Base-by-base conservation (phyloP, 2,797 vertebrate species). In the Chaenodraco wilsoni region DNA sequence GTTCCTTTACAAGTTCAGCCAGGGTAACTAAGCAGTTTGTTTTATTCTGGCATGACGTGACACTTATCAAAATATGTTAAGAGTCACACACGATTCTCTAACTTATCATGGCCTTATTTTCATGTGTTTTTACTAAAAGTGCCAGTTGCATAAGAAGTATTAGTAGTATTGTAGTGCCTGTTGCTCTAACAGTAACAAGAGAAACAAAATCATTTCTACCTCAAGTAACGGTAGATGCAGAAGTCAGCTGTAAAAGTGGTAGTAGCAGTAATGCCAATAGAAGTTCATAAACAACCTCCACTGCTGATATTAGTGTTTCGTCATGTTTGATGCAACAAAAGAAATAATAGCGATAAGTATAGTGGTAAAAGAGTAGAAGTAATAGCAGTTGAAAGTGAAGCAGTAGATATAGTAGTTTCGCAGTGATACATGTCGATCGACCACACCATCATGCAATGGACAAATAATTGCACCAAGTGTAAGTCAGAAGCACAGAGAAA, bases 1-100 rank as follows among this genome's bases (percentile, higher is more conserved):
- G 65, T 84, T 88, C 74, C 78, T 7, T 10, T 21, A 67, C 21
- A 44, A 55, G 44, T 60, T 49, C 13, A 58, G 21, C 31, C 16
- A 12, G 41, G 62, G 43, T 31, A 57, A 49, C 65, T 70, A 70
- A 44, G 61, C 64, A 74, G 58, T 23, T 40, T 19, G 61, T 27
- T 27, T 27, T 40, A 16, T 17, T 66, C 31, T 69, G 69, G 4
- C 2, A 0, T 65, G 57, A 50, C 16, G 57, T 27, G 9, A 68
- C 6, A 51, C 64, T 6, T 2, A 58, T 74, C 33, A 21, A 50
- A 76, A 56, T 57, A 52, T 58, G 41, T 13, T 10, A 15, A 16
- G 17, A 45, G 37, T 23, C 62, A 60, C 9, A 48, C 15, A 23
- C 15, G 14, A 17, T 46, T 17, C 27, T 51, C 10, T n/a, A 46